phyloP scores from a whole-genome alignment of 2,797 vertebrate genomes.

The Neosilurus mollespiculum region DNA sequence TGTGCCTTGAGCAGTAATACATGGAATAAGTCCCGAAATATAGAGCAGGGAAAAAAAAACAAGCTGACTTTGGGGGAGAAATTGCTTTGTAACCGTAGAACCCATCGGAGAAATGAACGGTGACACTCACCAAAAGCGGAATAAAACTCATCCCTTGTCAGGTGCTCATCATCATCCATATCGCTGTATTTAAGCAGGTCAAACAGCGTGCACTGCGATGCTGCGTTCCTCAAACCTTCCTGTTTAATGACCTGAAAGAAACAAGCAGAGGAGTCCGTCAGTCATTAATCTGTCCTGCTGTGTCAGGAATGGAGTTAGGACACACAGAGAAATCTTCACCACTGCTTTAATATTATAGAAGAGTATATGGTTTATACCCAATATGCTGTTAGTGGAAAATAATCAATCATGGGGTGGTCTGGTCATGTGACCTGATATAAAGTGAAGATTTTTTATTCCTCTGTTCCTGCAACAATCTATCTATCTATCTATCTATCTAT shows the following conservation, averaged over 20 bases:
- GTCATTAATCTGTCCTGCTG: conserved; percentile 9
- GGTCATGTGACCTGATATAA: neutral
- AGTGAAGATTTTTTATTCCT: neutral
- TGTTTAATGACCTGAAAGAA: conserved; percentile 85
- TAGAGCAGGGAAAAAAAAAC: neutral
- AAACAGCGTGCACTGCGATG: conserved; percentile 85
- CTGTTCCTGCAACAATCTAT: neutral
- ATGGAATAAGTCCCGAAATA: neutral
- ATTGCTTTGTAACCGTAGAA: neutral
- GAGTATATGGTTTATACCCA: neutral
- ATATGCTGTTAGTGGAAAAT: neutral
- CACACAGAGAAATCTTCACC: neutral
- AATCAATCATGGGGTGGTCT: neutral
- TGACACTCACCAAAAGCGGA: conserved; percentile 84
- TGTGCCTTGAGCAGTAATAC: conserved; percentile 16
- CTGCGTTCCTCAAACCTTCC: conserved; percentile 82
- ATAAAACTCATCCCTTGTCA: conserved; percentile 90
- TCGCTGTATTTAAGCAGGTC: conserved; percentile 94
- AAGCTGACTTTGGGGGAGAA: neutral
- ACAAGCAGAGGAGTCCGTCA: neutral
- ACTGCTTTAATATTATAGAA: neutral
- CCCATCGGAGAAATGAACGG: neutral
- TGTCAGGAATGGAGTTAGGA: neutral
- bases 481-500: neutral
- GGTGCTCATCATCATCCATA: conserved; percentile 81